Evolutionary conservation across 2,888 invertebrate genomes (phyloP).

Genomic region (Deroplatys truncata): DNA sequence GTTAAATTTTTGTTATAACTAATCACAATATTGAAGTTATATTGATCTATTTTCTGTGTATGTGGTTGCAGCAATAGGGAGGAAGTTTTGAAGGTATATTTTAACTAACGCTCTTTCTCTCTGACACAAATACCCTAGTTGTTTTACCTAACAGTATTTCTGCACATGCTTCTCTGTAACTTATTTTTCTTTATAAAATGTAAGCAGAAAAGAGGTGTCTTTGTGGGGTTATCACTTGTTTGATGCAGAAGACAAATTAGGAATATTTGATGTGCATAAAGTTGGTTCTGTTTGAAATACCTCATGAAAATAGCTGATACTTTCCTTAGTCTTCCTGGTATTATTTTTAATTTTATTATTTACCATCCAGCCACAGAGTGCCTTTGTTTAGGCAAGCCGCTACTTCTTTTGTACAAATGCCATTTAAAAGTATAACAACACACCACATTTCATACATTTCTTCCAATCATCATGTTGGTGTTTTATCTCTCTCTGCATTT

Average conservation of each 20-base stretch:
- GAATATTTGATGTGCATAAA: neutral
- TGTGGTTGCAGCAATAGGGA: neutral
- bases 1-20: too few relatives aligned
- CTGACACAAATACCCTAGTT: neutral
- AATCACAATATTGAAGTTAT: too few relatives aligned
- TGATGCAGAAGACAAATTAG: neutral
- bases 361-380: neutral
- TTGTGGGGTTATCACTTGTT: neutral
- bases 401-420: neutral
- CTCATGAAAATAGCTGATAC: neutral
- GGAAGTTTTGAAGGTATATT: neutral
- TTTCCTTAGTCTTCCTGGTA: neutral
- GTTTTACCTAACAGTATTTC: neutral
- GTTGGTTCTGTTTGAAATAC: neutral
- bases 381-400: neutral
- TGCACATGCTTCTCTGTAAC: neutral
- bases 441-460: too few relatives aligned
- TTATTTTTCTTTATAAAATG: neutral
- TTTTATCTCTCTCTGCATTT: too few relatives aligned
- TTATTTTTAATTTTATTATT: neutral
- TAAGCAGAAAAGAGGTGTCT: neutral
- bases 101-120: too few relatives aligned
- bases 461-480: too few relatives aligned
- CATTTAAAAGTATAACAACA: neutral
- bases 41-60: neutral